Evolutionary conservation across 2,797 vertebrate species (phyloP), one percentile per base, ranked within the genome.

Genomic region (Lepidocolaptes lacrymiger): DNA sequence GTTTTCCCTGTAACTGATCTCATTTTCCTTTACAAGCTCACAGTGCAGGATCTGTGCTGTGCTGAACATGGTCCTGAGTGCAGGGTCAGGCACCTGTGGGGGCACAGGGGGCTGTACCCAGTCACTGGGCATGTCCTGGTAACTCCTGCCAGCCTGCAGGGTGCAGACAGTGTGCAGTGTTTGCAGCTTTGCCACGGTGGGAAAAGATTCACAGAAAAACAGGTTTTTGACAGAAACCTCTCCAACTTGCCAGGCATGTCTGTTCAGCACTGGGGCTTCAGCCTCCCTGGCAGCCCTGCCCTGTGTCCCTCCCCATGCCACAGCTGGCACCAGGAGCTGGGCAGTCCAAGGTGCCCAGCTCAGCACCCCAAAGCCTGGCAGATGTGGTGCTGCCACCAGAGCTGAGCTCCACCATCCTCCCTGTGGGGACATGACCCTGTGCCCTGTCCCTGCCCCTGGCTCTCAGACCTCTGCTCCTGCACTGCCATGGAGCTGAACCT

Each of bases 161-260:
- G 14, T 3, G 4, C 21, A 28, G 17, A 23, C 16, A 28, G 39
- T 32, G 13, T 20, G 5, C 34, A 37, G 41, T 2, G 12, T 26
- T 30, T 54, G 34, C 64, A 79, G 72, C 43, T 64, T 27, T n/a
- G 68, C 59, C 52, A 54, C 1, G 0, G 18, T 5, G 30, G 13
- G 76, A 56, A 73, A 86, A 78, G 15, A 28, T 3, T 26, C 49
- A 43, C 7, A 54, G 27, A 14, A 72, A 85, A 37, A 0, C 7
- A 6, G 23, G 5, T 34, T 82, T n/a, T n/a, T 21, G n/a, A 14
- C 59, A 62, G 82, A 82, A 73, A 9, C 52, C 46, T 63, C 20
- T 71, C 51, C 28, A 30, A 3, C 23, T 26, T 37, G 6, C 76
- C 2, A 1, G 18, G 51, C 0, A 0, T 0, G 0, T 43, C 69